Evolutionary conservation across 2,888 invertebrate genomes (phyloP).

Genomic region (Pecten maximus): DNA sequence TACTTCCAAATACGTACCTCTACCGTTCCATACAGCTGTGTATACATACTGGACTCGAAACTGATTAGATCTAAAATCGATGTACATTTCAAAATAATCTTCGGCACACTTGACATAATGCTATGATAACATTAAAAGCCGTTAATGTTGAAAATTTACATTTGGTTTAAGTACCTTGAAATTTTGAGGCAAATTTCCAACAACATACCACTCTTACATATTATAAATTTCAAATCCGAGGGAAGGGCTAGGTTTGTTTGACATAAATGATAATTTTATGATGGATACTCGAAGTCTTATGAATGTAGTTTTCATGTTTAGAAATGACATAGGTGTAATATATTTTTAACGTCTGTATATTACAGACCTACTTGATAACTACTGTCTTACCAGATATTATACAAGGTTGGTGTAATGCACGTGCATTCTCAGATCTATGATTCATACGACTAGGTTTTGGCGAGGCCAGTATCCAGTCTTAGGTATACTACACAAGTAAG

Average conservation of each 20-base stretch:
- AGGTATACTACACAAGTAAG: background rate
- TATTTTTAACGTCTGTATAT: background rate
- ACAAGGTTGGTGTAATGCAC: conserved; percentile 15
- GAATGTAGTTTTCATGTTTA: background rate
- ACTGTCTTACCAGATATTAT: background rate
- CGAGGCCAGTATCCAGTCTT: background rate
- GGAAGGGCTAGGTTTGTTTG: background rate
- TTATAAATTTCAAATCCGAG: background rate
- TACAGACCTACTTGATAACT: background rate
- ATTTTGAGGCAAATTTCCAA: background rate
- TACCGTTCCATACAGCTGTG: background rate
- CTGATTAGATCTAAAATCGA: no score
- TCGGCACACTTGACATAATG: no score
- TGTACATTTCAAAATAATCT: no score
- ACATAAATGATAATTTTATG: background rate
- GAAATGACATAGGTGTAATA: background rate
- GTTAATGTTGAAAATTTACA: no score
- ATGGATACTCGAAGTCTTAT: background rate
- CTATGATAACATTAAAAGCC: no score
- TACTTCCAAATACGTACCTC: no score
- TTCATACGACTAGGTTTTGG: background rate
- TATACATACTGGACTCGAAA: background rate
- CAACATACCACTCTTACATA: background rate
- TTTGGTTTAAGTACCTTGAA: no score
- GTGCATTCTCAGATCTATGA: background rate